Conservation (phyloP, 2,888 invertebrate genomes). For the Hirtodrosophila confusa region DNA sequence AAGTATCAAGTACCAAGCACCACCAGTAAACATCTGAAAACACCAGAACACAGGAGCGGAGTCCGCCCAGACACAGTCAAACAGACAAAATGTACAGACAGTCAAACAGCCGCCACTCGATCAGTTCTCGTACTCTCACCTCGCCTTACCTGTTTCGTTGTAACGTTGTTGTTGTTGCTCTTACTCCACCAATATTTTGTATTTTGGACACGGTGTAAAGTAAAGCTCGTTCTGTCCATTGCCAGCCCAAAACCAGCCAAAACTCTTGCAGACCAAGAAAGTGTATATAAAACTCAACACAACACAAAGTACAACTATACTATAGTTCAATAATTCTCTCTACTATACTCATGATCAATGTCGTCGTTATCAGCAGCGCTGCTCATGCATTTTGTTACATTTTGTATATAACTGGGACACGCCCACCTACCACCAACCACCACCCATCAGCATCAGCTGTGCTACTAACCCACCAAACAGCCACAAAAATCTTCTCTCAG, state of each 20-base stretch:
- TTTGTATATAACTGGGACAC: conserved; percentile 66
- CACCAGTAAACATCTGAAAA: conserved; percentile 6
- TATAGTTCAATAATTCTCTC: conserved; percentile 16
- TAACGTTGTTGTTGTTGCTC: conserved; percentile 67
- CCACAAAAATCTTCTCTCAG: conserved; percentile 30
- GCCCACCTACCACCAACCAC: conserved; percentile 49
- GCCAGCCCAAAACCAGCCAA: conserved; percentile 13
- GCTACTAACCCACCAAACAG: conserved; percentile 43
- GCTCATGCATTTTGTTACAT: conserved; percentile 33
- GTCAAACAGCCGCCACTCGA: conserved; percentile 41
- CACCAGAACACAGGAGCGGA: conserved; percentile 36
- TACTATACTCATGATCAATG: conserved; percentile 44
- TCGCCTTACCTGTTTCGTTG: conserved; percentile 57
- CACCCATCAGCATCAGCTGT: conserved; percentile 1
- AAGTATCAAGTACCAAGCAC: too few species aligned
- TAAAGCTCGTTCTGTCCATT: conserved; percentile 25
- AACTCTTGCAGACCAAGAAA: conserved; percentile 64
- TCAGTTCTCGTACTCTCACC: conserved; percentile 34
- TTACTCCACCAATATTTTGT: conserved; percentile 42
- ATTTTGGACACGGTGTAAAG: conserved; percentile 49
- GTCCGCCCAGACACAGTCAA: conserved; percentile 30
- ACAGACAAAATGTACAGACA: conserved; percentile 49
- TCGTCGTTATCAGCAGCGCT: conserved; percentile 57
- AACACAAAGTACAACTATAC: conserved; percentile 3
- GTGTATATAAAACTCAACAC: conserved; percentile 52